Conservation (phyloP, 2,797 vertebrate species). For the Microctenopoma steveboyesi region DNA sequence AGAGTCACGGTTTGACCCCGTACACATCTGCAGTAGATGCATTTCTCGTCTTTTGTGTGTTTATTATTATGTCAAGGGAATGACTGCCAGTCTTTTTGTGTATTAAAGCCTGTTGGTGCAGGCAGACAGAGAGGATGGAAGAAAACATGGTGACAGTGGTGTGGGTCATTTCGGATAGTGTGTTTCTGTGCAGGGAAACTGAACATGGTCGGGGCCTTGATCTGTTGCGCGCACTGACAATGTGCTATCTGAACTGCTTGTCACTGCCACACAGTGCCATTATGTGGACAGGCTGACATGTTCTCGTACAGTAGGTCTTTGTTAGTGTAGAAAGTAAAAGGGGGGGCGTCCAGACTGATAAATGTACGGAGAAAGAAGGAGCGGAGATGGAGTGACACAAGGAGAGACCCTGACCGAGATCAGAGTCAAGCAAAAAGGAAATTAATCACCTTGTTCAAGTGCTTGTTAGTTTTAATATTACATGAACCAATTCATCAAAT, state of each 20-base stretch:
- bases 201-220: conserved; percentile 34
- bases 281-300: conserved; percentile 61
- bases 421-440: conserved; percentile 9
- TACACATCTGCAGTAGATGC: conserved; percentile 28
- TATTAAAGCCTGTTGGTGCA: conserved; percentile 9
- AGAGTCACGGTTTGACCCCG: conserved; percentile 28
- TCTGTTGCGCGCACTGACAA: conserved; percentile 56
- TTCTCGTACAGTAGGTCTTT: conserved; percentile 65
- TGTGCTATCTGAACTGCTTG: conserved; percentile 59
- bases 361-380: conserved; percentile 21
- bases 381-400: conserved; percentile 12
- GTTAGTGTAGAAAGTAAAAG: conserved; percentile 41
- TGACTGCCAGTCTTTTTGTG: not conserved
- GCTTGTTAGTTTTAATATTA: conserved; percentile 13
- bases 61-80: conserved; percentile 24
- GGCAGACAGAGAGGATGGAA: conserved; percentile 8
- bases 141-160: not conserved
- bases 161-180: conserved; percentile 35
- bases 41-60: conserved; percentile 22
- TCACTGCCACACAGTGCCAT: conserved; percentile 63
- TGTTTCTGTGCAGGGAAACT: conserved; percentile 34
- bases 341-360: conserved; percentile 20
- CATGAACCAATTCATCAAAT: not conserved
- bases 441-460: not conserved
- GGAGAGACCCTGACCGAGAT: conserved; percentile 9